A percentile compares a stretch with the other conserved stretches of the same genome.
phyloP scores from a whole-genome alignment of 2,797 vertebrate genomes.

The Decapterus maruadsi region DNA sequence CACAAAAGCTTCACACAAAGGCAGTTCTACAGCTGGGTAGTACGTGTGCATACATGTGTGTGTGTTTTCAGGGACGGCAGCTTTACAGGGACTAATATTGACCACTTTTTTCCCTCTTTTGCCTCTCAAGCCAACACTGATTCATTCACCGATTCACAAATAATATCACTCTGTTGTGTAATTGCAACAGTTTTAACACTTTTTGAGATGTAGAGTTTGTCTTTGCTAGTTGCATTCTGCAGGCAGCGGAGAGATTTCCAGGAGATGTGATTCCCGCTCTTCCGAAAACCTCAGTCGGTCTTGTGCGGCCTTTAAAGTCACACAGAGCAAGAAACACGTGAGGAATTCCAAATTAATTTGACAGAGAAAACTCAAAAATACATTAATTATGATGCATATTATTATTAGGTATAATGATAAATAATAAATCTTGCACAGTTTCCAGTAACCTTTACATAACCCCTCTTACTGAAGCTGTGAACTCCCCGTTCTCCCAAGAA shows the following conservation, averaged over 20 bases:
- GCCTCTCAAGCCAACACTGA: not conserved
- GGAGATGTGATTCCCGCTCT: not conserved
- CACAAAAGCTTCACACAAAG: conserved; percentile 70
- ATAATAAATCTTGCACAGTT: not conserved
- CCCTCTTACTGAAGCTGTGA: not conserved
- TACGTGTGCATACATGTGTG: conserved; percentile 22
- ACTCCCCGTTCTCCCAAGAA: not conserved
- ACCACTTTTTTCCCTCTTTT: conserved; percentile 24
- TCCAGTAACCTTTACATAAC: not conserved
- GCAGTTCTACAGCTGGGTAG: conserved; percentile 36
- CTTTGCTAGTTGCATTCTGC: not conserved
- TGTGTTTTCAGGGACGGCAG: conserved; percentile 29
- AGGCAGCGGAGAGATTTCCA: not conserved
- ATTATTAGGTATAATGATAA: too few relatives aligned
- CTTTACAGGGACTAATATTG: conserved; percentile 17
- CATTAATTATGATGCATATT: too few relatives aligned
- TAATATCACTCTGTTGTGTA: not conserved
- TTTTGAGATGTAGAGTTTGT: not conserved
- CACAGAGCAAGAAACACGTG: not conserved
- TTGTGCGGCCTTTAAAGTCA: not conserved
- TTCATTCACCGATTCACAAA: conserved; percentile 21
- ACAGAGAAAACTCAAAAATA: not conserved
- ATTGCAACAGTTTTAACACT: not conserved
- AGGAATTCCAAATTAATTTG: not conserved
- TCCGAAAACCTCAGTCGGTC: not conserved